Conservation (phyloP, 2,113 vertebrate species). For the Poeciliopsis turrubarensis region DNA sequence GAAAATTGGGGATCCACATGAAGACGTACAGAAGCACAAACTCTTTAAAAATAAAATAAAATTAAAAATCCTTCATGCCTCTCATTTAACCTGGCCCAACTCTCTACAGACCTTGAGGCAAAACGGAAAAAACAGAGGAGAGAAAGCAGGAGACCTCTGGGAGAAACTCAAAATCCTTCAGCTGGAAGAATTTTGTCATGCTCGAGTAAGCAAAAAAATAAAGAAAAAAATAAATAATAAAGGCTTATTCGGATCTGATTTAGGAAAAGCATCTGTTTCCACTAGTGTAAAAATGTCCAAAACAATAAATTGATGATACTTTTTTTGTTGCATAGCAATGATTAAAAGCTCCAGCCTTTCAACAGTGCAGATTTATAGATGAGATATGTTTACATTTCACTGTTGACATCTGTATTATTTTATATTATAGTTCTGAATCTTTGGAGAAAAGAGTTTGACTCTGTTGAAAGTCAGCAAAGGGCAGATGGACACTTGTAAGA, state of each 20-base stretch:
- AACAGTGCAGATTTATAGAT: neutral
- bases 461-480: constrained; percentile 22
- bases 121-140: constrained; percentile 18
- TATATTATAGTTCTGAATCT: constrained; percentile 15
- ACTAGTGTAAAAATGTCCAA: no score
- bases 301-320: no score
- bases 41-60: constrained; percentile 39
- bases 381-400: neutral
- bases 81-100: constrained; percentile 21
- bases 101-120: constrained; percentile 35
- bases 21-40: constrained; percentile 27
- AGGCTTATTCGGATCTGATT: constrained; percentile 12
- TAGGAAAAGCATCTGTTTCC: neutral
- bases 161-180: neutral
- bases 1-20: neutral
- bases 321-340: no score
- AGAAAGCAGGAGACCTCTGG: neutral
- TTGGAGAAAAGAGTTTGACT: constrained; percentile 4
- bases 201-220: constrained; percentile 1
- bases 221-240: constrained; percentile 2
- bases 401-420: neutral
- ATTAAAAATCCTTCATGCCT: constrained; percentile 34
- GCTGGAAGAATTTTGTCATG: constrained; percentile 15
- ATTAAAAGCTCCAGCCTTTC: no score
- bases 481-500: constrained; percentile 32